These are phyloP conservation scores for Periplaneta americana DNA, from an alignment of 1,140 invertebrate species.

Conservation along the genomic window DNA sequence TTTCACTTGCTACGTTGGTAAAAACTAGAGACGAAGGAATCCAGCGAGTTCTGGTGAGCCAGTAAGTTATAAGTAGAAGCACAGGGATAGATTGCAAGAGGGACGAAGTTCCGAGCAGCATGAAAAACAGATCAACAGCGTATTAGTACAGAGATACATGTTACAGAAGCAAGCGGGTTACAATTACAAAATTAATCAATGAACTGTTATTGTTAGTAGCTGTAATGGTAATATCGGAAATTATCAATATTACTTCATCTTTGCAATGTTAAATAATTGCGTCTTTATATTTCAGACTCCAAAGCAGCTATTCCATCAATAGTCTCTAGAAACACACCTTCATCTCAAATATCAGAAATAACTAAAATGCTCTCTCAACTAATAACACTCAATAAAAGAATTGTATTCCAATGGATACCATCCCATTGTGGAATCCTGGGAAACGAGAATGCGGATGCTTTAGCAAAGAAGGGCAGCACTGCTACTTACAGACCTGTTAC, in stretches of 20 bases:
- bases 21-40: constrained; percentile 51
- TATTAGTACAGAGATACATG: background rate
- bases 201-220: background rate
- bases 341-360: too few species aligned
- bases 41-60: constrained; percentile 44
- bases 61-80: constrained; percentile 12
- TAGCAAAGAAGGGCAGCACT: too few species aligned
- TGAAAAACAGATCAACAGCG: constrained; percentile 27
- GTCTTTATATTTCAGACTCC: too few species aligned
- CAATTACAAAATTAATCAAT: background rate
- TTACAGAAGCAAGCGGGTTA: background rate
- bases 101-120: constrained; percentile 26
- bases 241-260: background rate
- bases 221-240: background rate
- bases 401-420: too few species aligned
- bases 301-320: too few species aligned
- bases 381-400: too few species aligned
- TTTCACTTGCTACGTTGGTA: constrained; percentile 29
- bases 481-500: too few species aligned
- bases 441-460: too few species aligned
- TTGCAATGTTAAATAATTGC: too few species aligned
- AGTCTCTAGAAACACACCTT: too few species aligned
- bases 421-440: too few species aligned
- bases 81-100: constrained; percentile 12
- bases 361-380: too few species aligned